Base-by-base conservation (phyloP, 2,888 invertebrate species). In the Merodon equestris region DNA sequence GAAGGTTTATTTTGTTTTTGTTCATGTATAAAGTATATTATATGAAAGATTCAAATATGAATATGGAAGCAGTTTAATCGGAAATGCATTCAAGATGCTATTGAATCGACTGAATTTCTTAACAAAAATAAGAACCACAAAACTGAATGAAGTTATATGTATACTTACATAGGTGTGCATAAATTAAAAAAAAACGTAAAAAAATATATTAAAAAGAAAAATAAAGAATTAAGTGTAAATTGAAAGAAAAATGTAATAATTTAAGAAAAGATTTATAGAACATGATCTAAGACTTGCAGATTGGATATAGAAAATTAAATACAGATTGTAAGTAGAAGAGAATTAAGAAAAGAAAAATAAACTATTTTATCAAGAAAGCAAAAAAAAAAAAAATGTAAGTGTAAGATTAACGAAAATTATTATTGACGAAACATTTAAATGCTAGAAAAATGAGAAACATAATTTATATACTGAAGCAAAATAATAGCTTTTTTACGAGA, bases 401-500 rank as follows among this genome's bases (percentile, higher is more conserved):
- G 36, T 58, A 17, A 47, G 36, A 17, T 48, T 53, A 60, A 38
- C 44, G 9, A 45, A 42, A 42, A 27, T 45, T 19, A 44, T 45
- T 17, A 15, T 9, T 45, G 34, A 51, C 42, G 15, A 27, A 53
- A 64, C 50, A 12, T 18, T 19, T 1, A 53, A 15, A 27, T 7
- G 27, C 27, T 27, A 27, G 27, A 4, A 27, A 4, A 7, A 27
- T 27, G 27, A 27, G 7, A 27, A 2, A 27, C 27, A 27, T 27
- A 27, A 27, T 27, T 61, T 77, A 73, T 64, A 79, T 74, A 61
- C 58, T 56, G 38, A 74, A 64, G 74, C 74, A 73, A 53, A 58
- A 14, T 63, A 53, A 68, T 79, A 79, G 77, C 73, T 79, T 79
- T 79, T 79, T 79, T 79, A 79, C 77, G 40, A 42, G 40, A 27